These are phyloP conservation scores for Philaethria dido DNA, from an alignment of 2,888 invertebrate species.

Conservation along the genomic window DNA sequence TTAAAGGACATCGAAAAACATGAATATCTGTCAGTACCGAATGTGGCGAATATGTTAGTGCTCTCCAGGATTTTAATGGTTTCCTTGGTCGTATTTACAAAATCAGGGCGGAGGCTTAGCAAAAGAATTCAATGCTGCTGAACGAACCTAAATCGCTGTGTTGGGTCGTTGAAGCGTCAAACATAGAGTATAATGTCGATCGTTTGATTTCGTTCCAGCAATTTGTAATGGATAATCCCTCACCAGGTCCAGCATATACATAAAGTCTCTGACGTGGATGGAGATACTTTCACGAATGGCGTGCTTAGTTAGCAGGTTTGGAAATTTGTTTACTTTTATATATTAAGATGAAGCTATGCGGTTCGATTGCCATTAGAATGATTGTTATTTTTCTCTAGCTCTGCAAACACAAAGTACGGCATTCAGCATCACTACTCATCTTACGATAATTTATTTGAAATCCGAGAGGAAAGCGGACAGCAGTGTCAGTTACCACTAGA, in stretches of 20 bases:
- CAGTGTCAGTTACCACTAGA: too few species aligned
- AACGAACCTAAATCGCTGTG: not conserved
- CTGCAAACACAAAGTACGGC: too few species aligned
- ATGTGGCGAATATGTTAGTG: not conserved
- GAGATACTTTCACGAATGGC: not conserved
- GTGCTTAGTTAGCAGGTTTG: not conserved
- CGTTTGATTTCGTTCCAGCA: not conserved
- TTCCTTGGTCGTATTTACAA: constrained; percentile 2
- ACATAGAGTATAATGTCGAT: constrained; percentile 2
- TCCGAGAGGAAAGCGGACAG: too few species aligned
- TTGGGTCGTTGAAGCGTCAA: constrained; percentile 2
- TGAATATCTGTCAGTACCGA: not conserved
- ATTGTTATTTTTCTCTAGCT: too few species aligned
- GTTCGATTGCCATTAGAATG: too few species aligned
- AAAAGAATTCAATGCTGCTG: constrained; percentile 3
- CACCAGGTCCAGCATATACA: not conserved
- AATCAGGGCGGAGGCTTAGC: not conserved
- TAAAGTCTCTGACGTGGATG: not conserved
- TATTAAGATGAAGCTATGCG: too few species aligned
- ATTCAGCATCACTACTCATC: too few species aligned
- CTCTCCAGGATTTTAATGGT: not conserved
- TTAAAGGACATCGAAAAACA: not conserved
- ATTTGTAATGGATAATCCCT: constrained; percentile 14
- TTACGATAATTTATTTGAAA: too few species aligned
- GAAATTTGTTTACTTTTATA: not conserved